Percentiles rank a stretch among this genome's conserved stretches.
phyloP scores from a whole-genome alignment of 2,113 vertebrate species.

The Pholis gunnellus region DNA sequence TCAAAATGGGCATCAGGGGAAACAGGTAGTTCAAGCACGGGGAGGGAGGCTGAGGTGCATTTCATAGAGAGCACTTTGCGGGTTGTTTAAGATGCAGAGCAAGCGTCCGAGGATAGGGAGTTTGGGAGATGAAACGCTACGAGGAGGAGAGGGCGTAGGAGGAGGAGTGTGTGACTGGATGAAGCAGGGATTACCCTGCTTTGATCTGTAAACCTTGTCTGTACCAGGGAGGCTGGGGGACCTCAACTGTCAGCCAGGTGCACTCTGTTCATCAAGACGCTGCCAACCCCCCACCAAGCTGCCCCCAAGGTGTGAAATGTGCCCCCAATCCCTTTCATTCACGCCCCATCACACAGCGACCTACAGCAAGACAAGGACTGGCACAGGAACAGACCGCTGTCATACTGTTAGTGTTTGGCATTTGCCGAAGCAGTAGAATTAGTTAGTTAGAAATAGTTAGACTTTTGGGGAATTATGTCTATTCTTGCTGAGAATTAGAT shows the following conservation, averaged over 20 bases:
- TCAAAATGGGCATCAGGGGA: constrained; percentile 68
- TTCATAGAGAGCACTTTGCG: constrained; percentile 31
- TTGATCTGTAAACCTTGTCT: constrained; percentile 78
- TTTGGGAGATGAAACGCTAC: constrained; percentile 25
- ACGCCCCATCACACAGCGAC: constrained; percentile 67
- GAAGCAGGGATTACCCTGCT: constrained; percentile 67
- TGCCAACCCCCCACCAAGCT: constrained; percentile 68
- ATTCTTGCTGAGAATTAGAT: neutral
- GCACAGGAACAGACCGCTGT: constrained; percentile 34
- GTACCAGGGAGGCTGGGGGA: constrained; percentile 44
- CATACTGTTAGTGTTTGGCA: neutral
- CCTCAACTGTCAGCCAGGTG: constrained; percentile 73
- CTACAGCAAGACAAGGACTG: constrained; percentile 64
- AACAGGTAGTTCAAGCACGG: constrained; percentile 63
- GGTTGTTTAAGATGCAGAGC: constrained; percentile 20
- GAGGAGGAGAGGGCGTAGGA: constrained; percentile 51
- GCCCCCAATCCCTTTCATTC: constrained; percentile 61
- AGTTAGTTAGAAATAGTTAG: neutral
- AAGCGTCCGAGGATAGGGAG: neutral
- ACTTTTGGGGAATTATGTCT: neutral
- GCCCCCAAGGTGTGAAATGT: constrained; percentile 79
- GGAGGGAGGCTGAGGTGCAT: constrained; percentile 31
- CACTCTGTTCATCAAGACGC: constrained; percentile 59
- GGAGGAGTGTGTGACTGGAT: constrained; percentile 51
- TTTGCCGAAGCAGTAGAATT: neutral